phyloP scores from a whole-genome alignment of 2,797 vertebrate species.

The Cyclopterus lumpus region DNA sequence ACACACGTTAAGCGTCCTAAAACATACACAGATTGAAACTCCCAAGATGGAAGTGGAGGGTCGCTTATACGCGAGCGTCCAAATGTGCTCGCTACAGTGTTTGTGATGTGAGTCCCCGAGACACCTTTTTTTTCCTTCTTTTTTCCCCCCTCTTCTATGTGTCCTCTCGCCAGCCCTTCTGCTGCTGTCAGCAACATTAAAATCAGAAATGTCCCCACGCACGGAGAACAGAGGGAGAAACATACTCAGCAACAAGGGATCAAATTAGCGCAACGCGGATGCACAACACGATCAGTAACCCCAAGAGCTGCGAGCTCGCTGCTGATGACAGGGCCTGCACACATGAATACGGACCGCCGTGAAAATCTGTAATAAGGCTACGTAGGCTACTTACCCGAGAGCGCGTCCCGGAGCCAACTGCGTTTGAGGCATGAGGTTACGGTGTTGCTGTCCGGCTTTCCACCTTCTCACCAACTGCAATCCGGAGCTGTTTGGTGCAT shows the following conservation, averaged over 20 bases:
- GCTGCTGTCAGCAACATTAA: slow-evolving; percentile 79
- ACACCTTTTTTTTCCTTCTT: slow-evolving; percentile 47
- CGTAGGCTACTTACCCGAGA: slow-evolving; percentile 82
- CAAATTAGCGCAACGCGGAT: slow-evolving; percentile 81
- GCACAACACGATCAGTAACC: slow-evolving; percentile 47
- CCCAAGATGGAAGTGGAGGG: slow-evolving; percentile 61
- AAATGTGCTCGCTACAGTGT: slow-evolving; percentile 56
- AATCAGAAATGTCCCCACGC: slow-evolving; percentile 76
- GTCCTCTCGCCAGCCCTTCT: slow-evolving; percentile 75
- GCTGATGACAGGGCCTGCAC: slow-evolving; percentile 75
- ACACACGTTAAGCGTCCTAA: slow-evolving; percentile 13
- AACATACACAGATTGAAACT: slow-evolving; percentile 48
- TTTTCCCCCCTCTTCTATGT: slow-evolving; percentile 55
- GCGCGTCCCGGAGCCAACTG: slow-evolving; percentile 81
- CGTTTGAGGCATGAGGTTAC: slow-evolving; percentile 71
- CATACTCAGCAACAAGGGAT: slow-evolving; percentile 77
- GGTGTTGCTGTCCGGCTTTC: slow-evolving; percentile 72
- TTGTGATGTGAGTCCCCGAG: slow-evolving; percentile 62
- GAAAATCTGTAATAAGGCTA: slow-evolving; percentile 78
- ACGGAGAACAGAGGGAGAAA: slow-evolving; percentile 41
- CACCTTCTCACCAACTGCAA: slow-evolving; percentile 52
- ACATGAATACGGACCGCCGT: slow-evolving; percentile 73
- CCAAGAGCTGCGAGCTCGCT: slow-evolving; percentile 51
- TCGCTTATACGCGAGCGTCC: slow-evolving; percentile 42
- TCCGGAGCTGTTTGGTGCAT: slow-evolving; percentile 67